These are phyloP conservation scores for Bombus sylvicola DNA, from an alignment of 1,140 invertebrate species.

Conservation along the genomic window DNA sequence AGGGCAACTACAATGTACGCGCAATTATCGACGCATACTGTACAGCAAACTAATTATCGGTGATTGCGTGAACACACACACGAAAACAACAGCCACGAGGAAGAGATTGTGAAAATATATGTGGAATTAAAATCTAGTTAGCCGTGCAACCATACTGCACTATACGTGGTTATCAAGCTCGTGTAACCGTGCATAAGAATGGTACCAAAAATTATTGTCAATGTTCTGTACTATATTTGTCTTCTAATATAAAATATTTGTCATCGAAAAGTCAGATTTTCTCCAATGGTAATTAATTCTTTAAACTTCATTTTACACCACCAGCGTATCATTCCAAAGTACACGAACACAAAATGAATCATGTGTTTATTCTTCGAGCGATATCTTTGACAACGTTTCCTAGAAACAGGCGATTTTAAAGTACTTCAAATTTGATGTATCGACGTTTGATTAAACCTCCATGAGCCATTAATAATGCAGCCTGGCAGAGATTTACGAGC, in stretches of 20 bases:
- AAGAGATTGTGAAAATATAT: neutral
- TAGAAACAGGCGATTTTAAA: neutral
- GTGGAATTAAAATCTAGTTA: neutral
- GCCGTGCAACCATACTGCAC: neutral
- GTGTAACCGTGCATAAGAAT: neutral
- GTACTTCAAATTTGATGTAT: neutral
- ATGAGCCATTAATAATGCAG: neutral
- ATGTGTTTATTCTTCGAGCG: neutral
- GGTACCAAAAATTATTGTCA: slow-evolving; percentile 37
- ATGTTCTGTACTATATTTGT: slow-evolving; percentile 22
- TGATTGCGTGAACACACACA: neutral
- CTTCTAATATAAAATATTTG: slow-evolving; percentile 46
- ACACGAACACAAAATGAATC: neutral
- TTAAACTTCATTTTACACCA: neutral
- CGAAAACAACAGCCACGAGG: neutral
- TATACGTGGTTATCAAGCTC: slow-evolving; percentile 3
- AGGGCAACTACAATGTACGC: neutral
- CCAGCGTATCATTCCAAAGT: neutral
- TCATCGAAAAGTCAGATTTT: neutral
- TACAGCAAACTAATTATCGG: slow-evolving; percentile 5
- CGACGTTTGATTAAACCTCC: neutral
- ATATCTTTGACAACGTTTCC: neutral
- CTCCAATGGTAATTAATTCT: neutral
- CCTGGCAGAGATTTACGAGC: slow-evolving; percentile 15
- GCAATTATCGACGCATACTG: slow-evolving; percentile 1